Base-by-base conservation (phyloP, 2,888 invertebrate species). In the Machimus atricapillus region DNA sequence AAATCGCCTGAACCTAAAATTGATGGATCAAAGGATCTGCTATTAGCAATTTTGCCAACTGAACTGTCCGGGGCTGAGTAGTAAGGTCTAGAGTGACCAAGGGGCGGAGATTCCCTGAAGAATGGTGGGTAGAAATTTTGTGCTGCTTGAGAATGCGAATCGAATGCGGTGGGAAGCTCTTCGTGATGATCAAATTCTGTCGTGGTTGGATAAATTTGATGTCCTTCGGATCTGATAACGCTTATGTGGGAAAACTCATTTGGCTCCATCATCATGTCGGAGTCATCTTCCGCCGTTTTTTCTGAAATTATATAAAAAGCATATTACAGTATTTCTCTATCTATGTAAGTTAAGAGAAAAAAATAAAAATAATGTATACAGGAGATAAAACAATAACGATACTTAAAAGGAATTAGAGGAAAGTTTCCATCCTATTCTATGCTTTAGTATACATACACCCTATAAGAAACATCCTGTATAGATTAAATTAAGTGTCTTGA, bases 1-100 rank as follows among this genome's bases (percentile, higher is more conserved):
- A 97, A 97, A 92, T 97, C 97, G 0, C 97, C 97, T 0, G 97
- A 97, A 7, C 97, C 95, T 6, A 97, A 92, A 16, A 97, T 93
- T 76, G 95, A 94, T 31, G 95, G 94, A 89, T 94, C 94, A 1
- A 92, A 92, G 40, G 94, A 94, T 77, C 93, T 93, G 14, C 93
- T 93, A 92, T 94, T 12, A 92, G 92, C 43, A 93, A 93, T 90
- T 93, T 94, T 91, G 6, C 52, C 77, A 76, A 89, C 87, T 90
- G 94, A 94, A 0, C 95, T 95, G 66, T 90, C 88, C 91, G 94
- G 94, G 66, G 94, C 93, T 88, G 94, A 94, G 87, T 94, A 94
- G 58, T 94, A 94, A 1, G 94, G 94, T 46, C 95, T 92, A 0
- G 95, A 94, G 89, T 95, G 94, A 37, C 95, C 95, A 88, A 94